A percentile compares a stretch with the other conserved stretches of the same genome.
Conservation (phyloP, 2,888 invertebrate species). For the Bhutanitis thaidina region DNA sequence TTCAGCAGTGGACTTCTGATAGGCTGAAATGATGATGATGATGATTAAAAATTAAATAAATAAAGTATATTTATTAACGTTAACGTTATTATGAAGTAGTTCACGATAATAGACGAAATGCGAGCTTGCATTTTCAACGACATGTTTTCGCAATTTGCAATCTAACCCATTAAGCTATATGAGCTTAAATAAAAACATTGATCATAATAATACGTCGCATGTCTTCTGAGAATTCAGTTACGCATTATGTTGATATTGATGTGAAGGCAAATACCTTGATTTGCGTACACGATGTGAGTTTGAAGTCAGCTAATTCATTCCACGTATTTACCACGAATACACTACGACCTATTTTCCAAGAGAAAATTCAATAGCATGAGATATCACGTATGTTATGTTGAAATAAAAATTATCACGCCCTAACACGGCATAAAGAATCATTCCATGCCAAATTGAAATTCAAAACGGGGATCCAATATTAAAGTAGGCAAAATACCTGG, state of each 20-base stretch:
- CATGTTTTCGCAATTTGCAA: no score
- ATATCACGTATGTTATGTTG: conserved; percentile 11
- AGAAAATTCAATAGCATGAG: conserved; percentile 1
- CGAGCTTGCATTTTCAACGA: no score
- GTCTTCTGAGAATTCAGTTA: conserved; percentile 1
- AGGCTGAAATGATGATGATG: no score
- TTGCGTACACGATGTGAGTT: not conserved
- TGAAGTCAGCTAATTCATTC: conserved; percentile 4
- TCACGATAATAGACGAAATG: no score
- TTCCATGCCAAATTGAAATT: conserved; percentile 43
- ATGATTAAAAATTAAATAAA: no score
- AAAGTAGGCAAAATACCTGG: conserved; percentile 42
- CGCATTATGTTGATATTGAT: conserved; percentile 1
- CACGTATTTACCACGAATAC: conserved; percentile 6
- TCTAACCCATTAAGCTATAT: no score
- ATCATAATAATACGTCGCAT: not conserved
- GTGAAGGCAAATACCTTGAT: not conserved
- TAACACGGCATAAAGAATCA: conserved; percentile 22
- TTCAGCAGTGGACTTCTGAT: no score
- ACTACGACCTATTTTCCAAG: not conserved
- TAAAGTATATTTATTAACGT: no score
- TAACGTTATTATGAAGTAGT: no score
- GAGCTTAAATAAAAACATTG: no score
- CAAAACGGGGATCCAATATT: conserved; percentile 40
- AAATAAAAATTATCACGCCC: conserved; percentile 15